Evolutionary conservation across 1,140 invertebrate species (phyloP).

Genomic region (honey bee (Apis mellifera)): DNA sequence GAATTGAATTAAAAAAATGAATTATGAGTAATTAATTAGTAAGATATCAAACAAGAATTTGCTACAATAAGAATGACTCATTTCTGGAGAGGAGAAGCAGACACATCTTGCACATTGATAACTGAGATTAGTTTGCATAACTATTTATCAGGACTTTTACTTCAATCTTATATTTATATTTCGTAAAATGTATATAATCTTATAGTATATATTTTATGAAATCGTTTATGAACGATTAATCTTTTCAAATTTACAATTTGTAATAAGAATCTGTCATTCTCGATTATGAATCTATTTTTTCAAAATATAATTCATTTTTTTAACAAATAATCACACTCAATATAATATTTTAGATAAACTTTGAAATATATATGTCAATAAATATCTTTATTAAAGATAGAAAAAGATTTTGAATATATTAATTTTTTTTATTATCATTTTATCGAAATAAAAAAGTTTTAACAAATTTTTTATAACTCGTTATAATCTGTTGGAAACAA

Average conservation of each 20-base stretch:
- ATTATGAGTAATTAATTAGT: neutral
- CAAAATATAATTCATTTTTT: neutral
- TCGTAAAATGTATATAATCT: neutral
- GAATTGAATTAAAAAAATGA: neutral
- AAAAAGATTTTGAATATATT: too few species aligned
- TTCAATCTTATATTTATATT: constrained; percentile 20
- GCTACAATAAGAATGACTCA: constrained; percentile 45
- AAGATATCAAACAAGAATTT: constrained; percentile 27
- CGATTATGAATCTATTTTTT: neutral
- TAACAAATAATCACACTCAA: neutral
- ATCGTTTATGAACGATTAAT: neutral
- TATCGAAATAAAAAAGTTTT: too few species aligned
- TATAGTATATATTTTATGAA: neutral
- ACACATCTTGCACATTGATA: constrained; percentile 21
- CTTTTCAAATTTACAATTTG: too few species aligned
- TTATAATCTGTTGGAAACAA: neutral
- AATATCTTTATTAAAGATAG: neutral
- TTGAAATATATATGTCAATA: neutral
- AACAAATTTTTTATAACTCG: too few species aligned
- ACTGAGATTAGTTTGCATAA: constrained; percentile 51
- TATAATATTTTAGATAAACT: neutral
- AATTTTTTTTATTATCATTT: too few species aligned
- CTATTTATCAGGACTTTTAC: constrained; percentile 55
- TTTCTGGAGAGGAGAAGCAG: constrained; percentile 33
- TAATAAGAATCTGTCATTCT: neutral